Evolutionary conservation across 1,140 invertebrate genomes (phyloP), one percentile per base, ranked within the genome.

Genomic region (Polypedilum vanderplanki): DNA sequence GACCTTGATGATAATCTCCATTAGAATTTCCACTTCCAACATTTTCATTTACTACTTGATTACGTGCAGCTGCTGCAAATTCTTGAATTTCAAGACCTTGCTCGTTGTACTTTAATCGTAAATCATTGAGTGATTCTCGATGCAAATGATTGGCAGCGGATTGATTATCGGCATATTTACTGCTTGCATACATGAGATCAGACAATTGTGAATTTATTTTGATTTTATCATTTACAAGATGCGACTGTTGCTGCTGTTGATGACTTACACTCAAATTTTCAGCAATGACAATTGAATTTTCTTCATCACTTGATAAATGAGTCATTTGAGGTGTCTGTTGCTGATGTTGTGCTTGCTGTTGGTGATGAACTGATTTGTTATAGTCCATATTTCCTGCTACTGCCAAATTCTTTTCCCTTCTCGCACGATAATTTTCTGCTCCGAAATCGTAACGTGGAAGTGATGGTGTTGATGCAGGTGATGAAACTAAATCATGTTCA

Each of bases 171-270:
- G 15, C 22, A 9, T 75, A 22, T 65, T 22, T 81, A 76, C 82
- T 80, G 77, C 82, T 82, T 57, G 81, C 81, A 77, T 83, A 83
- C 79, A 83, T 81, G 12, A 83, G 77, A 76, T 83, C 81, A 78
- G 46, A 57, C n/a, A 83, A 81, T 78, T 83, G 81, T 1, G 81
- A 80, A 64, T 81, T 80, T 9, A 70, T 4, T 79, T 80, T 77
- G 81, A 83, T 78, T 83, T 83, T 81, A 81, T 82, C 65, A 81
- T 80, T 81, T 81, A 82, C 74, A 82, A 80, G 74, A 81, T 80
- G 1, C 79, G 79, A 12, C 79, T 78, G 64, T 80, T 81, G 46
- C 12, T 73, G 20, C 9, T 74, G 12, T 18, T 75, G 74, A 65
- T 65, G 18, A 12, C 4, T 46, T 3, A 75, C 40, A 33, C 74